Evolutionary conservation across 1,140 invertebrate genomes (phyloP).

Genomic region (Papilio polyxenes): DNA sequence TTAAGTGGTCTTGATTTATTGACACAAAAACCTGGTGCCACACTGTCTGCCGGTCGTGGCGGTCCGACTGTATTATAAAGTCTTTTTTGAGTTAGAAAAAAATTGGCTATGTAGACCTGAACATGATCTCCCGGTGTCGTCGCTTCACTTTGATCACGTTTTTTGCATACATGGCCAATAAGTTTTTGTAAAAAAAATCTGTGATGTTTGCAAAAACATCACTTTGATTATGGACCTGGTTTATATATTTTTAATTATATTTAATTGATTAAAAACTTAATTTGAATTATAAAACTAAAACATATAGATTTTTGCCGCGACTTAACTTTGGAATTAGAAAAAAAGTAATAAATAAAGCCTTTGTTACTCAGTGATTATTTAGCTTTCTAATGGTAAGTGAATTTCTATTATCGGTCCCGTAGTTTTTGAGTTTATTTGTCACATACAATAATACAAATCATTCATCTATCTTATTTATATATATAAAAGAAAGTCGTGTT

Average conservation of each 20-base stretch:
- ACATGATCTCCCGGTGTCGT: constrained; percentile 49
- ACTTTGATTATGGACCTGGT: neutral
- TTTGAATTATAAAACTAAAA: no score
- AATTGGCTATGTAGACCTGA: constrained; percentile 47
- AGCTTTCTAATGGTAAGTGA: no score
- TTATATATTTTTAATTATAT: neutral
- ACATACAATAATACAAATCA: no score
- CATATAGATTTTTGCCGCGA: no score
- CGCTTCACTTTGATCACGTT: constrained; percentile 47
- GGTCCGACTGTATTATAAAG: constrained; percentile 61
- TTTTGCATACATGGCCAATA: neutral
- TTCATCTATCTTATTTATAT: no score
- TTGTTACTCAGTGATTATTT: no score
- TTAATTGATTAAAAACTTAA: neutral
- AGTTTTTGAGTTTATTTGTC: no score
- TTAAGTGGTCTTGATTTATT: constrained; percentile 57
- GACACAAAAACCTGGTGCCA: constrained; percentile 69
- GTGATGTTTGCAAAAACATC: neutral
- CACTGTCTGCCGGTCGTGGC: constrained; percentile 62
- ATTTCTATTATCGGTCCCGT: no score
- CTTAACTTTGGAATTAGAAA: no score
- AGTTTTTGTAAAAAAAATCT: neutral
- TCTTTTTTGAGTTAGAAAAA: constrained; percentile 64
- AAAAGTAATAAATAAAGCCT: no score
- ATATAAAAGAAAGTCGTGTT: no score